Evolutionary conservation across 2,797 vertebrate genomes (phyloP).

Genomic region (Epinephelus malabaricus): DNA sequence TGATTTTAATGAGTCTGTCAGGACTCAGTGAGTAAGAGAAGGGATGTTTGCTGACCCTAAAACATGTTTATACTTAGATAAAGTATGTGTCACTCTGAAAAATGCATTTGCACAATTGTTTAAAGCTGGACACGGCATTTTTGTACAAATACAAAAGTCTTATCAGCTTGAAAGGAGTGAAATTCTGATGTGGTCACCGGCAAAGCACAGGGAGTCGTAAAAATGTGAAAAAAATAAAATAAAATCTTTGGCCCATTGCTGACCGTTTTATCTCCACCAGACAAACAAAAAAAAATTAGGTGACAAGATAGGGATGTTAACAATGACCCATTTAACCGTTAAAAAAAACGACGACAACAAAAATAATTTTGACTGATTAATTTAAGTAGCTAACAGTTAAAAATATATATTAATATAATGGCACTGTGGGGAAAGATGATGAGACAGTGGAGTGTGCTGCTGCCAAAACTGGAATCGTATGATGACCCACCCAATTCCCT

Average conservation of each 20-base stretch:
- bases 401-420: too few species aligned
- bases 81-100: neutral
- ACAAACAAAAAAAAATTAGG: neutral
- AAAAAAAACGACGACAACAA: too few species aligned
- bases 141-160: neutral
- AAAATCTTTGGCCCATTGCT: too few species aligned
- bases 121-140: neutral
- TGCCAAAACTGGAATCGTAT: too few species aligned
- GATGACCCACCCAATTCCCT: too few species aligned
- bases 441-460: too few species aligned
- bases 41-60: neutral
- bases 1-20: neutral
- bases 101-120: constrained; percentile 1
- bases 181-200: neutral
- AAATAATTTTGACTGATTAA: too few species aligned
- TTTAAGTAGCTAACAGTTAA: too few species aligned
- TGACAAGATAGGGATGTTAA: too few species aligned
- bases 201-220: neutral
- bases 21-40: neutral
- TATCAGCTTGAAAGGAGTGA: constrained; percentile 4
- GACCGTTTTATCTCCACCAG: neutral
- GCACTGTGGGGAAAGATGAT: too few species aligned
- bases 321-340: too few species aligned
- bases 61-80: constrained; percentile 19
- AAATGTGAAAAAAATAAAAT: neutral